These are phyloP conservation scores for Brevimyrus niger DNA, from an alignment of 2,113 vertebrate genomes.

Conservation along the genomic window DNA sequence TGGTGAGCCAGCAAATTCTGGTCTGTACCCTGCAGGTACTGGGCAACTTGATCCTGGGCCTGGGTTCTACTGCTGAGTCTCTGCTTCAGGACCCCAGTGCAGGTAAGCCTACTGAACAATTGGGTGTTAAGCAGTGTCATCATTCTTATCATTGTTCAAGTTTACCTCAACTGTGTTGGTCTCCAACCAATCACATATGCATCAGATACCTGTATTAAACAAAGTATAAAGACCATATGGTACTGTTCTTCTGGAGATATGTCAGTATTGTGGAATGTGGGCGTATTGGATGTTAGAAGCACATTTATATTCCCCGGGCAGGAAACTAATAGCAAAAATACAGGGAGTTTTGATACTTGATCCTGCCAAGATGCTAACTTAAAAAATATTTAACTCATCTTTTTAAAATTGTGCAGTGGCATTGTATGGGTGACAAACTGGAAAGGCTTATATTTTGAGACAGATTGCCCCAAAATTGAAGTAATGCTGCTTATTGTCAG, in stretches of 20 bases:
- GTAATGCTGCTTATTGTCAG: neutral
- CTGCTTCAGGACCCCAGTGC: conserved; percentile 75
- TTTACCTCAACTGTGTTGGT: neutral
- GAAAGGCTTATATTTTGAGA: neutral
- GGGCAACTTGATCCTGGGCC: conserved; percentile 68
- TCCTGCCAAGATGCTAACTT: too few relatives aligned
- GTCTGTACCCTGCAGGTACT: conserved; percentile 82
- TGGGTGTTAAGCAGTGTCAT: neutral
- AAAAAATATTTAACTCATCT: too few relatives aligned
- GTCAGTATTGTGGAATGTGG: neutral
- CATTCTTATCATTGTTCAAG: neutral
- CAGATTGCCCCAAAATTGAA: neutral
- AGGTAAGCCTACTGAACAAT: conserved; percentile 55
- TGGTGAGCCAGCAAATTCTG: conserved; percentile 70
- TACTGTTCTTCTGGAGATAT: neutral
- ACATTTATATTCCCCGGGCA: neutral
- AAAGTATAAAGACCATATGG: neutral
- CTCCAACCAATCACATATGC: neutral
- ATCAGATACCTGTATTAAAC: neutral
- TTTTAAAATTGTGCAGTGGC: too few relatives aligned
- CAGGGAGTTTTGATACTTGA: too few relatives aligned
- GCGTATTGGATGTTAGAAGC: neutral
- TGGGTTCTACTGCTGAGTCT: conserved; percentile 73
- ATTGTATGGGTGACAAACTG: neutral
- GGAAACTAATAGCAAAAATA: too few relatives aligned